phyloP scores from a whole-genome alignment of 2,797 vertebrate species.

The Hemibagrus guttatus region DNA sequence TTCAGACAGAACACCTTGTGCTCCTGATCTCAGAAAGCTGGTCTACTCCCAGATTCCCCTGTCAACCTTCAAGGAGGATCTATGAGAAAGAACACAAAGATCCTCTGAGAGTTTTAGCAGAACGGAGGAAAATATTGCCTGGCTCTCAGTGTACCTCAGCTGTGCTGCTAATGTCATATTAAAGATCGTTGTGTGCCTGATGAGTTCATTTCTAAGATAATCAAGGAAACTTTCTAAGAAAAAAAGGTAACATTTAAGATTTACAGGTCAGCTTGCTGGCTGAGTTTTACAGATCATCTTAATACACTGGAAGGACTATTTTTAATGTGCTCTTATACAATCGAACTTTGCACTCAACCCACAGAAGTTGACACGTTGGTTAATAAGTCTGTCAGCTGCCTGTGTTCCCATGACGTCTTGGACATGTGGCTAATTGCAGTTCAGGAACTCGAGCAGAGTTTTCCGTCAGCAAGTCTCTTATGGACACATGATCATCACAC shows the following conservation, averaged over 20 bases:
- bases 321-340: background rate
- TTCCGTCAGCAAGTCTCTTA: background rate
- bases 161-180: background rate
- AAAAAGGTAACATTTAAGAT: background rate
- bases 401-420: background rate
- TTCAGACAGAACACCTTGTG: slow-evolving; percentile 34
- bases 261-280: background rate
- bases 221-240: background rate
- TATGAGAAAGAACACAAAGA: slow-evolving; percentile 32
- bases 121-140: background rate
- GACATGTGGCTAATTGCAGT: background rate
- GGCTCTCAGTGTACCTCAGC: background rate
- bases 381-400: slow-evolving; percentile 1
- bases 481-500: background rate
- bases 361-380: background rate
- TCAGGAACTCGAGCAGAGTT: background rate
- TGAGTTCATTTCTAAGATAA: background rate
- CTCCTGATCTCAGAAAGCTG: slow-evolving; percentile 20
- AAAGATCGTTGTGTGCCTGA: background rate
- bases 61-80: slow-evolving; percentile 6
- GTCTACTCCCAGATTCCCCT: background rate
- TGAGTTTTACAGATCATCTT: background rate
- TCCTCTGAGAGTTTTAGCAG: background rate
- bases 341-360: background rate
- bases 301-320: background rate